Conservation (phyloP, 2,113 vertebrate genomes). For the Pardalotus punctatus region DNA sequence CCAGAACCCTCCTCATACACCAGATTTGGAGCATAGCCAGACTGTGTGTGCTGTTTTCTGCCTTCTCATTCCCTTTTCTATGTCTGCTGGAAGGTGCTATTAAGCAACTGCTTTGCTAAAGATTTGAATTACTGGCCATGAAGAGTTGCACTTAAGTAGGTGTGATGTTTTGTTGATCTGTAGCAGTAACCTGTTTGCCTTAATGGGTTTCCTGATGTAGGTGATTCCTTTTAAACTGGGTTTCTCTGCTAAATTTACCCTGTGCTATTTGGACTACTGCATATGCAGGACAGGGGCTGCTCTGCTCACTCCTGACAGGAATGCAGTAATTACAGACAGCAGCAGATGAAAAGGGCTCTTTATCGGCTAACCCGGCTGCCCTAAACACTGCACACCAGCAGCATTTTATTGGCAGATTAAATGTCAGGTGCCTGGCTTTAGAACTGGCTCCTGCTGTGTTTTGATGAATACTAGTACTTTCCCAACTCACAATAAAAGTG, state of each 20-base stretch:
- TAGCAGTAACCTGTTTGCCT: background rate
- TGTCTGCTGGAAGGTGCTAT: background rate
- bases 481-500: background rate
- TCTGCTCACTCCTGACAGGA: background rate
- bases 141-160: background rate
- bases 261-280: background rate
- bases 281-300: background rate
- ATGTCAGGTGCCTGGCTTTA: background rate
- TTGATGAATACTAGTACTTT: constrained; percentile 34
- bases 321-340: constrained; percentile 8
- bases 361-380: constrained; percentile 3
- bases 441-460: constrained; percentile 8
- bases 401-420: background rate
- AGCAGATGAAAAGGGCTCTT: background rate
- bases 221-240: background rate
- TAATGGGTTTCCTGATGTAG: background rate
- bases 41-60: background rate
- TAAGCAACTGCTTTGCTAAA: background rate
- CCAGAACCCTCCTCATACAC: background rate
- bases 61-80: background rate
- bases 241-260: background rate
- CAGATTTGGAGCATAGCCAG: background rate
- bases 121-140: background rate
- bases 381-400: background rate
- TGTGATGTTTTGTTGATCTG: background rate